Percentiles rank a stretch among this genome's conserved stretches.
Conservation (phyloP, 2,888 invertebrate genomes). For the Entomobrya proxima region DNA sequence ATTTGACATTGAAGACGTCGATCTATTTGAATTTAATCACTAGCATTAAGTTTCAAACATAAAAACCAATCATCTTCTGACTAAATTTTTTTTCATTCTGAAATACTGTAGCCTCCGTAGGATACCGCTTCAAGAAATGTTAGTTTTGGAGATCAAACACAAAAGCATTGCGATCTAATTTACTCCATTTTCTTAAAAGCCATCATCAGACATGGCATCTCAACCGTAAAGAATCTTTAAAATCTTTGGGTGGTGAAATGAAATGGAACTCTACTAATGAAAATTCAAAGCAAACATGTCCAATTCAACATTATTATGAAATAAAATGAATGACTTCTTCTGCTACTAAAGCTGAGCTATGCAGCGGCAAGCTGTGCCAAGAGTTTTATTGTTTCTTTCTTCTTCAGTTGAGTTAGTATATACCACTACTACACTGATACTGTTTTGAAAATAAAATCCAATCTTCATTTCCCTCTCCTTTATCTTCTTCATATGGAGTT, state of each 20-base stretch:
- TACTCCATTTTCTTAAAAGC: neutral
- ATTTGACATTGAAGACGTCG: too few species aligned
- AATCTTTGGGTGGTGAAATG: slow-evolving; percentile 8
- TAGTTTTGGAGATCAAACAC: too few species aligned
- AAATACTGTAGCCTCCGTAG: too few species aligned
- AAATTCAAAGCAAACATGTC: slow-evolving; percentile 24
- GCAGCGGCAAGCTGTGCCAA: slow-evolving; percentile 22
- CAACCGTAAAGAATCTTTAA: too few species aligned
- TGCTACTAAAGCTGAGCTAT: neutral
- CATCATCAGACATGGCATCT: too few species aligned
- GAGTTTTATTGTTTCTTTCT: slow-evolving; percentile 7
- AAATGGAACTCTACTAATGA: too few species aligned
- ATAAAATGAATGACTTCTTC: slow-evolving; percentile 6
- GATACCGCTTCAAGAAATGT: too few species aligned
- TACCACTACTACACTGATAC: neutral
- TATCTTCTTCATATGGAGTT: neutral
- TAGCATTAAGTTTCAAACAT: too few species aligned
- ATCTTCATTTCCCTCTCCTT: neutral
- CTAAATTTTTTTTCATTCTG: too few species aligned
- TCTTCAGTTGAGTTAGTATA: neutral
- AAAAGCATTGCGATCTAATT: neutral
- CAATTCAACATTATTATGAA: slow-evolving; percentile 11
- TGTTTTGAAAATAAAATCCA: neutral
- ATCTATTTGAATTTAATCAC: too few species aligned
- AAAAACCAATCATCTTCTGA: too few species aligned